phyloP scores from a whole-genome alignment of 2,113 vertebrate species.

The cattle (Bos taurus) region ARS-UCD2.0 NC_037338.1:13730501-13731000 shows the following conservation, averaged over 20 bases:
- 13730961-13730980: background rate
- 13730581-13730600: background rate
- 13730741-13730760: background rate
- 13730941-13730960: background rate
- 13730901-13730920: background rate
- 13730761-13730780: background rate
- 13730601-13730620: background rate
- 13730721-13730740: background rate
- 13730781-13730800: background rate
- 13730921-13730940: background rate
- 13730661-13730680: background rate
- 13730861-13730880: background rate
- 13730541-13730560: background rate
- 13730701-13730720: background rate
- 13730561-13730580: background rate
- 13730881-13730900: background rate
- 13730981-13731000: background rate
- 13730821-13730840: background rate
- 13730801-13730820: background rate
- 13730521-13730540: background rate
- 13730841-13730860: background rate
- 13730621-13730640: background rate
- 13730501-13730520: background rate
- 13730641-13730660: background rate
- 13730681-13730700: background rate